Evolutionary conservation across 1,140 invertebrate species (phyloP).

Genomic region (Calycopis cecrops): DNA sequence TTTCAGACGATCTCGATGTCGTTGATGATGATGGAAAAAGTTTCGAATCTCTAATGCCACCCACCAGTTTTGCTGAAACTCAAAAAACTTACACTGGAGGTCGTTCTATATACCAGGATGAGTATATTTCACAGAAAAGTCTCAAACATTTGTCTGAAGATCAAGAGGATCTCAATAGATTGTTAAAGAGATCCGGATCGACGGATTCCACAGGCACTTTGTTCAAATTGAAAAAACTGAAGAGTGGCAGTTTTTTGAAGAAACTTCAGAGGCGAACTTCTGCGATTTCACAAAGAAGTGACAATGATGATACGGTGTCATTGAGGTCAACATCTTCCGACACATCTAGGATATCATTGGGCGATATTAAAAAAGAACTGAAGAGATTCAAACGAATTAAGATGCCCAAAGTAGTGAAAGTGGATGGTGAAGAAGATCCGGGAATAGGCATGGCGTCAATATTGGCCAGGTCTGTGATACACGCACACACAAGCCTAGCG

Average conservation of each 20-base stretch:
- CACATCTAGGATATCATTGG: constrained; percentile 59
- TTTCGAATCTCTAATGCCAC: constrained; percentile 36
- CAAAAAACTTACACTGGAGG: constrained; percentile 51
- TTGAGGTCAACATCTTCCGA: constrained; percentile 61
- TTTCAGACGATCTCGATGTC: constrained; percentile 53
- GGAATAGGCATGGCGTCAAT: constrained; percentile 79
- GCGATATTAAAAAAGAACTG: constrained; percentile 66
- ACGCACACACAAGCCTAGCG: constrained; percentile 77
- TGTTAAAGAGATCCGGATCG: constrained; percentile 48
- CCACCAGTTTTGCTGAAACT: background rate
- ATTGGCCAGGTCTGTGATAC: constrained; percentile 78
- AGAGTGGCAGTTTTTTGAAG: constrained; percentile 48
- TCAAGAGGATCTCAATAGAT: constrained; percentile 53
- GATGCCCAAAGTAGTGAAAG: constrained; percentile 74
- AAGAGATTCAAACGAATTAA: constrained; percentile 64
- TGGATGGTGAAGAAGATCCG: constrained; percentile 73
- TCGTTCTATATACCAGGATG: constrained; percentile 56
- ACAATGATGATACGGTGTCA: constrained; percentile 54
- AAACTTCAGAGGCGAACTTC: constrained; percentile 33
- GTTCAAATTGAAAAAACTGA: constrained; percentile 55
- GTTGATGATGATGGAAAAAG: constrained; percentile 61
- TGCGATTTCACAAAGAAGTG: constrained; percentile 34
- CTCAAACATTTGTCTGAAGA: constrained; percentile 59
- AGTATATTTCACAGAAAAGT: constrained; percentile 50
- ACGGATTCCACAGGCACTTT: constrained; percentile 43